Evolutionary conservation across 53 echinoderm and acorn worm genomes (phyloP).

Genomic region (Holothuria leucospilota): DNA sequence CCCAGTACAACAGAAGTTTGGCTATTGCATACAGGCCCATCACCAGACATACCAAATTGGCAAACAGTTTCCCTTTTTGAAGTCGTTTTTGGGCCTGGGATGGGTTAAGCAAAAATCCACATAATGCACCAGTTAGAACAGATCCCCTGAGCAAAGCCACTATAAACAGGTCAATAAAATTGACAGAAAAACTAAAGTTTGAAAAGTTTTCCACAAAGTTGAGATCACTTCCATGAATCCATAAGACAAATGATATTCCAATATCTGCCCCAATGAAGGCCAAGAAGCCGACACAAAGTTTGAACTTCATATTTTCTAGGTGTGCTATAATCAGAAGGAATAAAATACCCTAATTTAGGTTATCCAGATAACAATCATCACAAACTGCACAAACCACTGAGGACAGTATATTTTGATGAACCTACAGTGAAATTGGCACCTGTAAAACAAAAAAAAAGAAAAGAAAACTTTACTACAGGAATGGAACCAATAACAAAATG

Average conservation of each 20-base stretch:
- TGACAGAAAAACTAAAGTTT: constrained; percentile 25
- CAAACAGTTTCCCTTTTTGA: background rate
- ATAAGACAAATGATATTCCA: constrained; percentile 30
- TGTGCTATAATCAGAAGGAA: too few relatives aligned
- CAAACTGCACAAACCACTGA: too few relatives aligned
- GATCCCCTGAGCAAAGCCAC: constrained; percentile 30
- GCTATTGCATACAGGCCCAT: constrained; percentile 47
- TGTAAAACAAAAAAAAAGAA: too few relatives aligned
- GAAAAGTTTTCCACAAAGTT: constrained; percentile 2
- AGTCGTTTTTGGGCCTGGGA: constrained; percentile 52
- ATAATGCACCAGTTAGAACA: constrained; percentile 48
- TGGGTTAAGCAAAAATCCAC: constrained; percentile 51
- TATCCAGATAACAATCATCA: too few relatives aligned
- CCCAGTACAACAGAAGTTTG: constrained; percentile 73
- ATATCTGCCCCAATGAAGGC: constrained; percentile 15
- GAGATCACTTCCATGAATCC: constrained; percentile 48
- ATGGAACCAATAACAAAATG: too few relatives aligned
- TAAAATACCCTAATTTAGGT: too few relatives aligned
- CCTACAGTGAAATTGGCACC: too few relatives aligned
- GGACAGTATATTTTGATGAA: too few relatives aligned
- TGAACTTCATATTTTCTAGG: background rate
- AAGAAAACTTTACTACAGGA: too few relatives aligned
- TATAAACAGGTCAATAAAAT: constrained; percentile 56
- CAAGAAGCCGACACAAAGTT: background rate
- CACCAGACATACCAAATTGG: background rate